phyloP scores from a whole-genome alignment of 2,797 vertebrate species.

The Smutsia gigantea region DNA sequence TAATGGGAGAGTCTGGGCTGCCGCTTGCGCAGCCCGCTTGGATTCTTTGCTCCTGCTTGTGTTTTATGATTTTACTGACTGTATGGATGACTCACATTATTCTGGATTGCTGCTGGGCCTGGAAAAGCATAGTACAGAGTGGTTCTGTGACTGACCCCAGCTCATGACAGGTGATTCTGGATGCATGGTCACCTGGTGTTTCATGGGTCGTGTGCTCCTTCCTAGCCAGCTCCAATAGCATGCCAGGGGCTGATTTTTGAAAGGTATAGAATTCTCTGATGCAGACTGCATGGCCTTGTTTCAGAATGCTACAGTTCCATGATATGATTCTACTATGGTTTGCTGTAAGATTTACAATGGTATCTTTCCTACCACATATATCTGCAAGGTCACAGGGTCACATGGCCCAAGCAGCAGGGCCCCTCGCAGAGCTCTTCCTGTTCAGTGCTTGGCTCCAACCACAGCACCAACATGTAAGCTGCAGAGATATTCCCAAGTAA shows the following conservation, averaged over 20 bases:
- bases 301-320: not conserved
- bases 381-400: not conserved
- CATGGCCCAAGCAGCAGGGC: not conserved
- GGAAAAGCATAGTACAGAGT: not conserved
- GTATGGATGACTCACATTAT: not conserved
- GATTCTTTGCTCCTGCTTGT: not conserved
- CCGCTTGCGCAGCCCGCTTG: not conserved
- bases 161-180: not conserved
- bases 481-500: not conserved
- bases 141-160: not conserved
- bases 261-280: not conserved
- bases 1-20: not conserved
- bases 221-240: not conserved
- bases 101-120: not conserved
- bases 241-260: not conserved
- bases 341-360: not conserved
- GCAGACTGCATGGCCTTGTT: not conserved
- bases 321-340: not conserved
- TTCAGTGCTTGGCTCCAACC: not conserved
- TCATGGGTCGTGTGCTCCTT: not conserved
- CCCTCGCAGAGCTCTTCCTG: not conserved
- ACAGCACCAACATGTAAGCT: not conserved
- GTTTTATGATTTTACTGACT: not conserved
- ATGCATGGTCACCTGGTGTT: not conserved
- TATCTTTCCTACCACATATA: not conserved